Evolutionary conservation across 2,113 vertebrate genomes (phyloP).

Genomic region (Piaya cayana): DNA sequence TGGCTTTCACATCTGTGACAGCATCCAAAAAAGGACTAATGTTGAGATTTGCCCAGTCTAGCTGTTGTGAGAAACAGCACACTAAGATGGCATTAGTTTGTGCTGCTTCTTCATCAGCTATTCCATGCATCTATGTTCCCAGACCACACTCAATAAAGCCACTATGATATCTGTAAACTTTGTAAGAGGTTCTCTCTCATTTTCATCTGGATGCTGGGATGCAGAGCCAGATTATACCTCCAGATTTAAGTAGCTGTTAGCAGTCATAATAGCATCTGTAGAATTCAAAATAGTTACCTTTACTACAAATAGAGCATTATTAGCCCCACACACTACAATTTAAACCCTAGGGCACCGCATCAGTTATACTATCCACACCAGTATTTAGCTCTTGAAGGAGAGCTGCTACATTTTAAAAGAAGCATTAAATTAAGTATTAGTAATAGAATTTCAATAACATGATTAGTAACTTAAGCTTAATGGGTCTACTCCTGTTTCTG

Average conservation of each 20-base stretch:
- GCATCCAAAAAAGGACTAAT: not conserved
- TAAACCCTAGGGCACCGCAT: not conserved
- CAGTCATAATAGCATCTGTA: not conserved
- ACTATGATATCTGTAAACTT: not conserved
- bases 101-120: not conserved
- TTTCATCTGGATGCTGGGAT: not conserved
- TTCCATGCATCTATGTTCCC: not conserved
- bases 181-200: not conserved
- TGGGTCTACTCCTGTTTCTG: not conserved
- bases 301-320: not conserved
- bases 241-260: not conserved
- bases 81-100: not conserved
- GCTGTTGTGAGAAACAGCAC: not conserved
- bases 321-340: not conserved
- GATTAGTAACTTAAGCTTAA: not conserved
- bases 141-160: not conserved
- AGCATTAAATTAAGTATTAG: conserved; percentile 17
- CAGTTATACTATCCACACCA: not conserved
- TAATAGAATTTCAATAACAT: not conserved
- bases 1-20: not conserved
- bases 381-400: conserved; percentile 15
- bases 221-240: not conserved
- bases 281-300: conserved; percentile 14
- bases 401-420: not conserved
- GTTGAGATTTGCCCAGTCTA: not conserved